Evolutionary conservation across 2,797 vertebrate genomes (phyloP), one percentile per base, ranked within the genome.

Genomic region (Macropodus opercularis): DNA sequence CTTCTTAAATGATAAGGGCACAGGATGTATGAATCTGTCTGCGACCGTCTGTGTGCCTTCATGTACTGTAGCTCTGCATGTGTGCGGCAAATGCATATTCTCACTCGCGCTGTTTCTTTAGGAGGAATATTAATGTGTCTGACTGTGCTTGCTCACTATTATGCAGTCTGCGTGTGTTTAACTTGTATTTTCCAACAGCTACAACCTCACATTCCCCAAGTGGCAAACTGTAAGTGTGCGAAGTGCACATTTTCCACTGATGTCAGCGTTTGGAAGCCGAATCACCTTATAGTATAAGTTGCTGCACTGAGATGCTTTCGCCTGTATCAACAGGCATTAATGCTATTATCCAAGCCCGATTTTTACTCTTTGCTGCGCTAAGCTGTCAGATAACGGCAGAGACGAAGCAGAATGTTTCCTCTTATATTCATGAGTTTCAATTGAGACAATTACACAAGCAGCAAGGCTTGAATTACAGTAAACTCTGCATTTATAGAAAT

Each of bases 231-330:
- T 34, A 56, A 41, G 60, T 36, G 75, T 63, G 70, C 53, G 44
- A 29, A 11, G 14, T 69, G 72, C 76, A 76, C 27, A 63, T 66
- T 89, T 87, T 89, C 84, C 85, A 77, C 77, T 81, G 83, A 85
- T 77, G 83, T 90, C 85, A 89, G 80, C 81, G 50, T 71, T 75
- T 77, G 76, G 69, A 79, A 0, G 2, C 55, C 39, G 46, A 67
- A 62, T 81, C 55, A 69, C 76, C 72, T 83, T 51, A 69, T 72
- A 72, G 75, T 67, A 52, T 69, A 75, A 67, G 69, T 55, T 42
- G 75, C 65, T 74, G 26, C 49, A 46, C 23, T 23, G 67, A 64
- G 75, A 57, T 26, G 55, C 59, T 43, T 63, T 36, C 60, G 23
- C 15, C 36, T 26, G 38, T 56, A 69, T 72, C 72, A 58, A 31